Base-by-base conservation (phyloP, 2,888 invertebrate genomes). In the Eristalinus aeneus region DNA sequence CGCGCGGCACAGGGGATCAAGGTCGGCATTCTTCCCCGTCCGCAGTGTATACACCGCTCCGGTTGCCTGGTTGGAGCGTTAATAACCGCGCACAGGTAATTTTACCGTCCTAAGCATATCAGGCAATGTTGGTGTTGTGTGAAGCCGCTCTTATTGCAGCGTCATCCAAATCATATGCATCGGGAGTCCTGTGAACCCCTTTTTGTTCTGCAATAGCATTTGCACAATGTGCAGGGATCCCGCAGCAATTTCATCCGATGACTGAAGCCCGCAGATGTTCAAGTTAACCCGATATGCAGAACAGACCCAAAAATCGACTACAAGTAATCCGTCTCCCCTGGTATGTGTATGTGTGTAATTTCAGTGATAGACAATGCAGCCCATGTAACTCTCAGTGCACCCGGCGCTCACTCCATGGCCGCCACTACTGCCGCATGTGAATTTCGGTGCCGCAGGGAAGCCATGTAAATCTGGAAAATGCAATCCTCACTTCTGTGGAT, bases 101-200 rank as follows among this genome's bases (percentile, higher is more conserved):
- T 46, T 46, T 16, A 16, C 46, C 46, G 8, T n/a, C 46, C n/a
- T 20, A 16, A 46, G 46, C 46, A 16, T 46, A 46, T 46, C 46
- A 8, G 46, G 16, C 46, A 16, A 16, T n/a, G n/a, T 16, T 1
- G 46, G 46, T 16, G 46, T 46, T 46, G 46, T 8, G 16, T 16
- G 16, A 6, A 8, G n/a, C 12, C 39, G n/a, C 2, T n/a, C 10
- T 23, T 27, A 11, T 68, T 74, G 58, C 31, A 65, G 58, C 20
- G 78, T 69, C 73, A 74, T 74, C 58, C 60, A 71, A 69, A 74
- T 74, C 73, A 76, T 78, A 64, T 83, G 56, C 68, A 63, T 16
- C 53, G 23, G 39, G 58, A 36, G 53, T n/a, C 46, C 46, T 46
- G n/a, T 71, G 20, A 12, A 4, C 46, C 46, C 46, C 16, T 46